phyloP scores from a whole-genome alignment of 1,140 invertebrate genomes.

The Diorhabda carinulata region DNA sequence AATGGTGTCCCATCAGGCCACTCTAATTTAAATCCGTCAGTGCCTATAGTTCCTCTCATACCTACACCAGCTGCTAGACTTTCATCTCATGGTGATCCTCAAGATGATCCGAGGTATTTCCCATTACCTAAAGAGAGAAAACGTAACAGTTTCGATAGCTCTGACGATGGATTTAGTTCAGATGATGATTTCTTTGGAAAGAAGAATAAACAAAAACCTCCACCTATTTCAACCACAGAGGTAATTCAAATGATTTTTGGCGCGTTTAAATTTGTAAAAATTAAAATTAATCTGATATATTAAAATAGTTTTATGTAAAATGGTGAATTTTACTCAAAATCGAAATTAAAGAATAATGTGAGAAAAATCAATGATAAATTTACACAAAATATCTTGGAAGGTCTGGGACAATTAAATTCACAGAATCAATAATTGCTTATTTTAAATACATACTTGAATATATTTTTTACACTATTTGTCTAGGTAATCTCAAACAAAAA shows the following conservation, averaged over 20 bases:
- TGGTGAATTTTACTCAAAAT: background rate
- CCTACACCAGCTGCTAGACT: constrained; percentile 29
- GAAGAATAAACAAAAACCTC: constrained; percentile 31
- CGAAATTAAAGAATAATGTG: too few species aligned
- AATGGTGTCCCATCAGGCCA: constrained; percentile 35
- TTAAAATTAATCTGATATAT: too few species aligned
- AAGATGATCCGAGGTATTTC: constrained; percentile 65
- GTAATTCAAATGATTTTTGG: background rate
- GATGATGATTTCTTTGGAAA: constrained; percentile 58
- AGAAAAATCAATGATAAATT: too few species aligned
- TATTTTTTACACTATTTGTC: too few species aligned
- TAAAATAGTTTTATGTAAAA: too few species aligned
- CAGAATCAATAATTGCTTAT: too few species aligned
- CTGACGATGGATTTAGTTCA: constrained; percentile 61
- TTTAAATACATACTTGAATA: too few species aligned
- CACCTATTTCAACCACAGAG: background rate
- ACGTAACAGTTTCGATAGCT: constrained; percentile 61
- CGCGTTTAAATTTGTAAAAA: background rate
- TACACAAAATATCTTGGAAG: too few species aligned
- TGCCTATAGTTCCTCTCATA: constrained; percentile 27
- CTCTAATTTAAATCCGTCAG: constrained; percentile 1
- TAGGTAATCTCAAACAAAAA: too few species aligned
- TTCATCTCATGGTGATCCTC: constrained; percentile 46
- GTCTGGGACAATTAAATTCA: too few species aligned
- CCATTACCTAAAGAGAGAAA: constrained; percentile 69